Percentiles rank a stretch among this genome's conserved stretches.
Conservation (phyloP, 2,113 vertebrate species). For the Pelobates fuscus region DNA sequence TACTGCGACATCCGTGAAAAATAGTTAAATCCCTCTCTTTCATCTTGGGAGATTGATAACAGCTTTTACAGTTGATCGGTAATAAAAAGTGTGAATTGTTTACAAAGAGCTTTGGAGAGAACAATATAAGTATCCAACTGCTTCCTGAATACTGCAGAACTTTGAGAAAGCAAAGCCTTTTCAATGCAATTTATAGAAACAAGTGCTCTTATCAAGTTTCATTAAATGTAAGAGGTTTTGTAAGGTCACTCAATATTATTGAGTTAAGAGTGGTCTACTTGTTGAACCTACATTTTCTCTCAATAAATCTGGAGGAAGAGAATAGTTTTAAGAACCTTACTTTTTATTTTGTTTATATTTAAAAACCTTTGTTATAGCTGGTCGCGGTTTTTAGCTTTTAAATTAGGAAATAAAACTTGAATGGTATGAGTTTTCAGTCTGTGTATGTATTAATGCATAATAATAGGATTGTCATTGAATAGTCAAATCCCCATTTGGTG, state of each 20-base stretch:
- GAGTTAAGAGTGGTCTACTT: constrained; percentile 31
- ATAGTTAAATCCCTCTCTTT: constrained; percentile 30
- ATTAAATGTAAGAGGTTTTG: constrained; percentile 44
- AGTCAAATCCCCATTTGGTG: too few species aligned
- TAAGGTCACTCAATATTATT: constrained; percentile 42
- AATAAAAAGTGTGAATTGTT: constrained; percentile 36
- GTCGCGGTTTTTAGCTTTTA: too few species aligned
- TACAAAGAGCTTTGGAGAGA: constrained; percentile 28
- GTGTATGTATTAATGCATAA: too few species aligned
- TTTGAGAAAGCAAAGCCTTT: constrained; percentile 12
- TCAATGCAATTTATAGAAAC: constrained; percentile 29
- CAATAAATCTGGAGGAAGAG: constrained; percentile 37
- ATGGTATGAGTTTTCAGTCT: too few species aligned
- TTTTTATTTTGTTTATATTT: constrained; percentile 4
- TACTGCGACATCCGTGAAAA: not conserved
- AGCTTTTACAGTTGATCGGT: constrained; percentile 15
- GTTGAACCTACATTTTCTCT: constrained; percentile 32
- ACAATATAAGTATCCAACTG: constrained; percentile 31
- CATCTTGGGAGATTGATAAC: constrained; percentile 23
- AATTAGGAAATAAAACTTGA: too few species aligned
- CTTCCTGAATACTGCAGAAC: constrained; percentile 15
- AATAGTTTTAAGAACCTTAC: constrained; percentile 18
- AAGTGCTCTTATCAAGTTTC: constrained; percentile 46
- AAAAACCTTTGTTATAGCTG: not conserved
- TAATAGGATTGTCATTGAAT: too few species aligned